Evolutionary conservation across 35 echinoderm and acorn worm species (phyloP).

Genomic region (Eucidaris tribuloides): DNA sequence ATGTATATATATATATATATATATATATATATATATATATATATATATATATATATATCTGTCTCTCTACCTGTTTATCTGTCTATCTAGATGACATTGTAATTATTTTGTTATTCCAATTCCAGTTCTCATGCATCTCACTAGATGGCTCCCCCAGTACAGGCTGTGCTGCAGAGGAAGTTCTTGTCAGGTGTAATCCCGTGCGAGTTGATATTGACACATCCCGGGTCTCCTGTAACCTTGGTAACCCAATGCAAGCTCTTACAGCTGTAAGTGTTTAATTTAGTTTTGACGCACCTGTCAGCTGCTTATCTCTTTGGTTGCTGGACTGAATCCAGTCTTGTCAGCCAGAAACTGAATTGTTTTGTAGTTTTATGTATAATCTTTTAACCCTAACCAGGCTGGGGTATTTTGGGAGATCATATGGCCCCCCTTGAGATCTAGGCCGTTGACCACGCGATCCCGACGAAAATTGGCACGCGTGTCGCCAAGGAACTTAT

Average conservation of each 20-base stretch:
- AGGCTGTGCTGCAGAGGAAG: neutral
- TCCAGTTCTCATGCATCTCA: neutral
- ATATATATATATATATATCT: neutral
- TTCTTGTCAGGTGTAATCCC: constrained; percentile 28
- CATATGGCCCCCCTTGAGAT: too few relatives aligned
- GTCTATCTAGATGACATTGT: neutral
- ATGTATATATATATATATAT: neutral
- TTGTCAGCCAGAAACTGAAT: neutral
- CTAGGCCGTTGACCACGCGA: too few relatives aligned
- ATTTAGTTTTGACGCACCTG: neutral
- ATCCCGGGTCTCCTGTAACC: constrained; percentile 13
- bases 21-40: neutral
- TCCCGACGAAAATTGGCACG: too few relatives aligned
- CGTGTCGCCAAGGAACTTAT: too few relatives aligned
- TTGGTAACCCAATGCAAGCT: constrained; percentile 47
- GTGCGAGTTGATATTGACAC: neutral
- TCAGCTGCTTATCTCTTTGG: neutral
- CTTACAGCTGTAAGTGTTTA: constrained; percentile 18
- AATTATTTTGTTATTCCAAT: neutral
- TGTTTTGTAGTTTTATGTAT: neutral
- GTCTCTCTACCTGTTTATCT: neutral
- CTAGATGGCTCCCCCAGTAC: neutral
- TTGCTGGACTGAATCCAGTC: neutral
- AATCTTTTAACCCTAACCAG: neutral
- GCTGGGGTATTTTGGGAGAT: neutral